Base-by-base conservation (phyloP, 1,140 invertebrate genomes). In the Pogonus chalceus region DNA sequence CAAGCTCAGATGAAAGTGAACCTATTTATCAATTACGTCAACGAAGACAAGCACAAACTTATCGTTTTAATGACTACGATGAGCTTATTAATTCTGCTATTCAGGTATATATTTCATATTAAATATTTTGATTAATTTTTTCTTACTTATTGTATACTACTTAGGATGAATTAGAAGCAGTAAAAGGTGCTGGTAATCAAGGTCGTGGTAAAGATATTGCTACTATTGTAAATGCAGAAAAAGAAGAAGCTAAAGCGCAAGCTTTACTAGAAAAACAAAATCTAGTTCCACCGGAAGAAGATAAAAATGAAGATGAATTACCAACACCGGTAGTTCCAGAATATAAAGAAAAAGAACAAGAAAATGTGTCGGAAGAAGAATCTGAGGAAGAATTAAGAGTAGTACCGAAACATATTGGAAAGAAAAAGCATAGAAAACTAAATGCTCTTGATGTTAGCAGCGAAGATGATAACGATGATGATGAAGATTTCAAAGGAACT, bases 11-110 rank as follows among this genome's bases (percentile, higher is more conserved):
- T 53, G 77, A 78, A 3, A 76, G 81, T 59, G 88, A 87, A 58
- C 87, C 86, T 0, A 85, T 91, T 53, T 91, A 92, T 72, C 82
- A 90, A 59, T 70, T 92, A 57, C 76, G 88, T 4, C 84, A 87
- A 63, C 75, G 89, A 18, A 72, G 83, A 12, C 78, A 81, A 62
- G 83, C 86, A 20, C 83, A 90, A 43, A 93, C 84, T 60, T 92
- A 94, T 62, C 79, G 81, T 50, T 88, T 93, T 58, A 90, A 92
- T 65, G 92, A 96, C 66, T 97, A 90, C 70, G 93, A 96, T 69
- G 87, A 94, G 16, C 80, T 96, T 60, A 96, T 96, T 46, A 89
- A 92, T 65, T 90, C 87, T 47, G 93, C 93, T 12, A 88, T 96
- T 52, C 83, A 90, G 71, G 83, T 43, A 52, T 46, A 7, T 21